Evolutionary conservation across 1,140 invertebrate species (phyloP).

Genomic region (Heliconius hewitsoni): DNA sequence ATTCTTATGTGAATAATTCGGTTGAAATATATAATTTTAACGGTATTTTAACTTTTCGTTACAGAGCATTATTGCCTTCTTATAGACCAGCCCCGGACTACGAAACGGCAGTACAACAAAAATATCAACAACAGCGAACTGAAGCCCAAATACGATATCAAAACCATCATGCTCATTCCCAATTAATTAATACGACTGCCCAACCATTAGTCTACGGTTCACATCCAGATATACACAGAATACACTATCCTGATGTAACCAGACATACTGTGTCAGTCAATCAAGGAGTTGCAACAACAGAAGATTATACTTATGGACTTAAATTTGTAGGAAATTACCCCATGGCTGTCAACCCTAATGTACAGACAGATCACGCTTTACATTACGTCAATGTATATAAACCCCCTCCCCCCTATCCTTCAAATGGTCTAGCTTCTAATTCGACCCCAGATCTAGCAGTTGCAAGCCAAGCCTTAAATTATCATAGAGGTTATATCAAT

Average conservation of each 20-base stretch:
- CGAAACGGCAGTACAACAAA: conserved; percentile 94
- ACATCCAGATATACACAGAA: conserved; percentile 84
- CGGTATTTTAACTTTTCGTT: conserved; percentile 30
- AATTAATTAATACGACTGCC: conserved; percentile 48
- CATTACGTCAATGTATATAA: conserved; percentile 88
- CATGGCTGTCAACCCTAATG: conserved; percentile 68
- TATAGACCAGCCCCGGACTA: conserved; percentile 97
- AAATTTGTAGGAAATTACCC: conserved; percentile 66
- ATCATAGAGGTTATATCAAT: conserved; percentile 81
- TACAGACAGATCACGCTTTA: conserved; percentile 71
- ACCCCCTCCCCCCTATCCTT: conserved; percentile 91
- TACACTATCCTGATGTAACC: conserved; percentile 84
- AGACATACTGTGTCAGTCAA: conserved; percentile 79
- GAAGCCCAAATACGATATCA: conserved; percentile 73
- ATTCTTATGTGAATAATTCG: no score
- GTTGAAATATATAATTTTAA: not conserved
- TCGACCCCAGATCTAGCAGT: conserved; percentile 91
- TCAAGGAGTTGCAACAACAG: conserved; percentile 55
- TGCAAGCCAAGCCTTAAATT: conserved; percentile 81
- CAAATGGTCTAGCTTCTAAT: conserved; percentile 86
- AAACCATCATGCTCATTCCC: conserved; percentile 65
- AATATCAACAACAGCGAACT: conserved; percentile 82
- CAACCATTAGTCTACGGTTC: conserved; percentile 83
- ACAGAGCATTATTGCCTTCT: conserved; percentile 89
- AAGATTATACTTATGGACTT: conserved; percentile 66